phyloP scores from a whole-genome alignment of 2,888 invertebrate species.

The Axea sp. region DNA sequence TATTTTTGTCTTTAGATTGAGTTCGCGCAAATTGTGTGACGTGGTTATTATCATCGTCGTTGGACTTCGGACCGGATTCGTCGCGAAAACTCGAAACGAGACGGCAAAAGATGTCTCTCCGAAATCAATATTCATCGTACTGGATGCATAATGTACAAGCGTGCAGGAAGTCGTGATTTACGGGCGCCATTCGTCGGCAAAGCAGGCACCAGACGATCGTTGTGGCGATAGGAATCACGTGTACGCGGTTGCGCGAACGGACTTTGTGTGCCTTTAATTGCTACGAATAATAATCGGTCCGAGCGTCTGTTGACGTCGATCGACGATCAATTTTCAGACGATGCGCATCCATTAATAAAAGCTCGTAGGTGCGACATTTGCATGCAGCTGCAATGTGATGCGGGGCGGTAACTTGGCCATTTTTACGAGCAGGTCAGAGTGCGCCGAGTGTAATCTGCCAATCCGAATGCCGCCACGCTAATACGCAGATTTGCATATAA shows the following conservation, averaged over 20 bases:
- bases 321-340: conserved; percentile 34
- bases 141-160: conserved; percentile 53
- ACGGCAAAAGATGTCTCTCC: conserved; percentile 45
- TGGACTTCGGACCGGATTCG: conserved; percentile 60
- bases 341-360: conserved; percentile 21
- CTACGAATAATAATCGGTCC: conserved; percentile 50
- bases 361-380: conserved; percentile 58
- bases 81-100: conserved; percentile 48
- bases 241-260: conserved; percentile 31
- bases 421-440: conserved; percentile 75
- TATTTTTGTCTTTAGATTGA: conserved; percentile 52
- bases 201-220: conserved; percentile 55
- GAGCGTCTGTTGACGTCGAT: conserved; percentile 29
- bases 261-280: conserved; percentile 56
- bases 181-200: conserved; percentile 53
- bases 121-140: conserved; percentile 60
- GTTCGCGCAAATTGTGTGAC: conserved; percentile 33
- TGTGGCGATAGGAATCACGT: conserved; percentile 50
- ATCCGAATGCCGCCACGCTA: conserved; percentile 56
- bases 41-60: conserved; percentile 44
- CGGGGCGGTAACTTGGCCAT: conserved; percentile 69
- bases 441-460: conserved; percentile 68
- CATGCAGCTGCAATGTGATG: conserved; percentile 69
- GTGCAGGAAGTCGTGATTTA: conserved; percentile 62
- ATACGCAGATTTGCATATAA: conserved; percentile 70